Percentiles rank a stretch among this genome's conserved stretches.
Conservation (phyloP, 2,888 invertebrate genomes). For the Cheilosia vulpina region DNA sequence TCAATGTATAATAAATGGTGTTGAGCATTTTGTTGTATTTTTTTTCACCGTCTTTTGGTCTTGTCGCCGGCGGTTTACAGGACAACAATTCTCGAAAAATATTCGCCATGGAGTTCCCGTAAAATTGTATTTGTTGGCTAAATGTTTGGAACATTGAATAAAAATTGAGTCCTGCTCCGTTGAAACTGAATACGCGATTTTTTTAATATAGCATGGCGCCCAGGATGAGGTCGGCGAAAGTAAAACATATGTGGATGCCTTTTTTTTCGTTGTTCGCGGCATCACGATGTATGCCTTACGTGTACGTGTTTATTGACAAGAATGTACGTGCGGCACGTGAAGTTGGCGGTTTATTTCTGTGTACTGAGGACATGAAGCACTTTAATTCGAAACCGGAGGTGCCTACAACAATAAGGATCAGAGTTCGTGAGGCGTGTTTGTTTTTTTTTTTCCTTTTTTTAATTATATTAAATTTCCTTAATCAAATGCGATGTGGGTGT, state of each 20-base stretch:
- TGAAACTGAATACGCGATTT: slow-evolving; percentile 24
- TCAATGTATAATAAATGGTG: slow-evolving; percentile 35
- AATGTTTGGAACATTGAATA: slow-evolving; percentile 55
- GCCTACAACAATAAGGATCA: slow-evolving; percentile 14
- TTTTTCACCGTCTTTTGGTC: not conserved
- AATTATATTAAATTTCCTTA: slow-evolving; percentile 56
- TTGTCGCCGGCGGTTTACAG: not conserved
- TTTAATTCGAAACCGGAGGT: slow-evolving; percentile 28
- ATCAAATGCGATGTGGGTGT: slow-evolving; percentile 30
- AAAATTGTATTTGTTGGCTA: slow-evolving; percentile 14
- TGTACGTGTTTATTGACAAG: slow-evolving; percentile 54
- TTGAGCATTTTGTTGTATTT: slow-evolving; percentile 12
- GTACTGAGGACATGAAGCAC: slow-evolving; percentile 31
- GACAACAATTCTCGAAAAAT: not conserved
- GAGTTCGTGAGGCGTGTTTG: slow-evolving; percentile 27
- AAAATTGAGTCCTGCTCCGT: slow-evolving; percentile 41
- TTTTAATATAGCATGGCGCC: not conserved
- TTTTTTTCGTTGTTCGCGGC: slow-evolving; percentile 8
- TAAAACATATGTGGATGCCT: not conserved
- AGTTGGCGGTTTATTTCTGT: slow-evolving; percentile 34
- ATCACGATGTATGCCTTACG: slow-evolving; percentile 28
- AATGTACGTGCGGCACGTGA: slow-evolving; percentile 41
- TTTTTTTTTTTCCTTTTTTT: slow-evolving; percentile 36
- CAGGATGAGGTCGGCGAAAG: slow-evolving; percentile 2
- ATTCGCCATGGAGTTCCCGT: slow-evolving; percentile 5